Percentiles rank a stretch among this genome's conserved stretches.
Evolutionary conservation across 2,797 vertebrate genomes (phyloP).

Genomic region (Falco berigora): DNA sequence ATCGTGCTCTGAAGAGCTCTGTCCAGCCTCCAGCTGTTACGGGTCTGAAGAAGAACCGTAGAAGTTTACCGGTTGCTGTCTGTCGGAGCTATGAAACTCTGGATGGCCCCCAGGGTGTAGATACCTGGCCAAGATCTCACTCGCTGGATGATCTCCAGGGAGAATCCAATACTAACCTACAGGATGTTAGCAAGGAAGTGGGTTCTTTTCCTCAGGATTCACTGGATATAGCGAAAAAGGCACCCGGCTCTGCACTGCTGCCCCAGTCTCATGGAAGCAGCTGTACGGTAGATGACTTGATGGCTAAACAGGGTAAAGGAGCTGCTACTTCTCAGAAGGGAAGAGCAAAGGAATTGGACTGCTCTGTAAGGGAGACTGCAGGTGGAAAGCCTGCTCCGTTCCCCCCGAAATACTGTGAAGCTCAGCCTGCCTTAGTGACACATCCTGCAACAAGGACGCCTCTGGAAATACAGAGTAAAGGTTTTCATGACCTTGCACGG

Average conservation of each 20-base stretch:
- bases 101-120: conserved; percentile 70
- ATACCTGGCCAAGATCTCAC: conserved; percentile 84
- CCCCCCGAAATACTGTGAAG: conserved; percentile 45
- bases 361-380: not conserved
- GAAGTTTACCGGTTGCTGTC: conserved; percentile 75
- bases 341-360: conserved; percentile 44
- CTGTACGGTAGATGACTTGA: not conserved
- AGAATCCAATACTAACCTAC: conserved; percentile 58
- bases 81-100: conserved; percentile 90
- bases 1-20: conserved; percentile 69
- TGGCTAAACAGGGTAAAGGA: conserved; percentile 65
- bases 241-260: not conserved
- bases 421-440: conserved; percentile 26
- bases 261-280: not conserved
- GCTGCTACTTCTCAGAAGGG: conserved; percentile 46
- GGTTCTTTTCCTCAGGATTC: conserved; percentile 44
- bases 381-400: not conserved
- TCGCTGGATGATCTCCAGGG: conserved; percentile 89
- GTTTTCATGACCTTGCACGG: conserved; percentile 34
- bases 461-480: conserved; percentile 65
- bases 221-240: conserved; percentile 58
- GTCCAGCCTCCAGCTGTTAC: conserved; percentile 68
- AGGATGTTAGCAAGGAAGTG: conserved; percentile 5
- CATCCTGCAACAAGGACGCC: conserved; percentile 53
- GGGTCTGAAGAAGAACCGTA: conserved; percentile 76